A percentile compares a stretch with the other conserved stretches of the same genome.
Conservation (phyloP, 2,113 vertebrate species). For the Accipiter virgatus region DNA sequence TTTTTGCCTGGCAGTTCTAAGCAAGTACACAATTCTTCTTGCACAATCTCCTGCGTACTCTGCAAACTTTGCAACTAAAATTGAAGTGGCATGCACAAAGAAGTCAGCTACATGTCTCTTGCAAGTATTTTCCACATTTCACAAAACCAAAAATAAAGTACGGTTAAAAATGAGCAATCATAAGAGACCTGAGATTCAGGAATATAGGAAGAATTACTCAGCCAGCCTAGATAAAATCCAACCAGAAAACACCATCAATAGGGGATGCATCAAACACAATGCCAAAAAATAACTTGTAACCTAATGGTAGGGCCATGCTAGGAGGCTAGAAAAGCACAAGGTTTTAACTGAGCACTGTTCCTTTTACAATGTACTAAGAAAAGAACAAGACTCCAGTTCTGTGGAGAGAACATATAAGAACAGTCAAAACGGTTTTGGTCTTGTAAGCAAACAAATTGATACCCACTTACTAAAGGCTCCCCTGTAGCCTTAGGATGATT, state of each 20-base stretch:
- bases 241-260: not conserved
- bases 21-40: not conserved
- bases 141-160: not conserved
- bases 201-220: not conserved
- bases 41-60: not conserved
- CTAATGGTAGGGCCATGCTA: not conserved
- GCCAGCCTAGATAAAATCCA: not conserved
- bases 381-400: not conserved
- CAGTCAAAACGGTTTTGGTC: not conserved
- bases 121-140: not conserved
- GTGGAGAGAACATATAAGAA: not conserved
- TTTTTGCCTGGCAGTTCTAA: not conserved
- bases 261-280: not conserved
- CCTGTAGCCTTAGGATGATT: not conserved
- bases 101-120: not conserved
- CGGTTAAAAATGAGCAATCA: not conserved
- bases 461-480: not conserved
- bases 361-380: not conserved
- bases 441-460: not conserved
- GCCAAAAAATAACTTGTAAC: not conserved
- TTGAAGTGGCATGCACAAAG: not conserved
- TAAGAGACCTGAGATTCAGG: not conserved
- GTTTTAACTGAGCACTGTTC: not conserved
- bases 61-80: not conserved
- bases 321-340: not conserved